Evolutionary conservation across 2,113 vertebrate genomes (phyloP).

Genomic region (Drymodes brunneopygia): DNA sequence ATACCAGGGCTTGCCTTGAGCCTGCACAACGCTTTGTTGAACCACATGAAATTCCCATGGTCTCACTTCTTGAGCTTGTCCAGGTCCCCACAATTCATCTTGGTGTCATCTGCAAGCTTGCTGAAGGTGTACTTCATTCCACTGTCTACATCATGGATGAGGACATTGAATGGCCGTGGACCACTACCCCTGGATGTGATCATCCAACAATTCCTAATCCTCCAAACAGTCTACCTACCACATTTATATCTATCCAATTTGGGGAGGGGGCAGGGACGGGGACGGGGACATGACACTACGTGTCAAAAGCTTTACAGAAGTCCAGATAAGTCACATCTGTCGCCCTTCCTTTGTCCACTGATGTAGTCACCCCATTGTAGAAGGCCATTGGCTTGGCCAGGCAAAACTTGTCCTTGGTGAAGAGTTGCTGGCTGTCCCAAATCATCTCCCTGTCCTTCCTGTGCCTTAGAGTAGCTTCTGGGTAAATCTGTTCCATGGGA

Average conservation of each 20-base stretch:
- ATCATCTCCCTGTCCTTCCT: background rate
- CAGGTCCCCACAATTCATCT: background rate
- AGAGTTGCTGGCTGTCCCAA: background rate
- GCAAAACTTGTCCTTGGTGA: background rate
- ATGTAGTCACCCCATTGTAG: background rate
- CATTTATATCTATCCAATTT: background rate
- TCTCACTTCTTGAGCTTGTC: background rate
- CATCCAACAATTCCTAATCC: background rate
- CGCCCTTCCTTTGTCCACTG: background rate
- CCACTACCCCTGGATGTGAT: background rate
- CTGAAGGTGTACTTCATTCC: background rate
- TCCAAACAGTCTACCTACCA: background rate
- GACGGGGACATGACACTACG: no score
- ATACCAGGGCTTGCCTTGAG: background rate
- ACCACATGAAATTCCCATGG: background rate
- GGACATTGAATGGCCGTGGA: background rate
- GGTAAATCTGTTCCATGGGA: background rate
- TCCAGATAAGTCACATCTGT: background rate
- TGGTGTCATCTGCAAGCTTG: background rate
- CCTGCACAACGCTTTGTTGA: rapidly evolving
- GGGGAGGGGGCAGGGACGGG: no score
- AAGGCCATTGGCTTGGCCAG: background rate
- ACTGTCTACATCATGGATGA: rapidly evolving
- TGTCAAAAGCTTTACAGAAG: background rate
- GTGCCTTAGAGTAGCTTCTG: background rate